Conservation (phyloP, 2,888 invertebrate species). For the Troides helena region DNA sequence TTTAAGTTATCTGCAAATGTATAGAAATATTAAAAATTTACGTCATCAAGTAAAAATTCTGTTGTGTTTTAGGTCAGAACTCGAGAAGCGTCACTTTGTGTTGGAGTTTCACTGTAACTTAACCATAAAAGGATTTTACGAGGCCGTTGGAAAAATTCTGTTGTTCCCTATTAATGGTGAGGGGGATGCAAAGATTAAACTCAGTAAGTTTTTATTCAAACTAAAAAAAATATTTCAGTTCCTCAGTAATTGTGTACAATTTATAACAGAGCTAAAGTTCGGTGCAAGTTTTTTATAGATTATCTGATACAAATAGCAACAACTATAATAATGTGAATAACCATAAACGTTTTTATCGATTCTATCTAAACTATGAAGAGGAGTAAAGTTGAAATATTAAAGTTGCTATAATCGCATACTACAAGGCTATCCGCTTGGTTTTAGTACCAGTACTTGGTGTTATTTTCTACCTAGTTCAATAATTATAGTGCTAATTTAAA, state of each 20-base stretch:
- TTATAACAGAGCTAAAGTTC: too few species aligned
- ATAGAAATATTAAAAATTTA: too few species aligned
- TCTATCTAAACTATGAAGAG: too few species aligned
- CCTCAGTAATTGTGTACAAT: too few species aligned
- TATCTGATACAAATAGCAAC: too few species aligned
- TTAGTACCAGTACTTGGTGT: neutral
- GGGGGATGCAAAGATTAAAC: constrained; percentile 66
- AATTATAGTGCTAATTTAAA: neutral
- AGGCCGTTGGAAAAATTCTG: constrained; percentile 61
- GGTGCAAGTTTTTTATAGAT: too few species aligned
- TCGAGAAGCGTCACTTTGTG: constrained; percentile 62
- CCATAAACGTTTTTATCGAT: too few species aligned
- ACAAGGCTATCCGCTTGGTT: neutral
- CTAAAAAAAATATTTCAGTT: too few species aligned
- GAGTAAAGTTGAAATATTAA: too few species aligned
- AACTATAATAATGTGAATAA: too few species aligned
- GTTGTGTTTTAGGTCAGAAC: constrained; percentile 54
- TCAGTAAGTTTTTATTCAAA: constrained; percentile 51
- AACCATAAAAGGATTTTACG: constrained; percentile 67
- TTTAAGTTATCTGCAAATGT: too few species aligned
- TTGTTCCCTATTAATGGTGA: constrained; percentile 71
- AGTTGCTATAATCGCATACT: neutral
- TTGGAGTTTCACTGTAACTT: constrained; percentile 67
- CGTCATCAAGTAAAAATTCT: neutral
- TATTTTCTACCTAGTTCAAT: neutral